A percentile compares a stretch with the other conserved stretches of the same genome.
Evolutionary conservation across 2,113 vertebrate genomes (phyloP).

Genomic region (Oxyura jamaicensis): DNA sequence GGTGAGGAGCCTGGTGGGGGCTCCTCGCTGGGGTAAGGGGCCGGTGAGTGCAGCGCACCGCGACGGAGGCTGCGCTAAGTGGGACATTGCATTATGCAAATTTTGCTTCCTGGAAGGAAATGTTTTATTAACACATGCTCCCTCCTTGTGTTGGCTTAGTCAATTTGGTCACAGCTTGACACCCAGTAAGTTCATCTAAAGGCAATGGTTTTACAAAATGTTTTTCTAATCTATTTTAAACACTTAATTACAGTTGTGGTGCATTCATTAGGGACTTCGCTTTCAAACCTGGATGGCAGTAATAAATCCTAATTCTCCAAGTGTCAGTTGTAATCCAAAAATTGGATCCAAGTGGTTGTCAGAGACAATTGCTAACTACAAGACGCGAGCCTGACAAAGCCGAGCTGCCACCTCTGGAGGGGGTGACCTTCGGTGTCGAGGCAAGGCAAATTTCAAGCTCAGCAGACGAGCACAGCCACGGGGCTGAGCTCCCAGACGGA

Average conservation of each 20-base stretch:
- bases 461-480: fast-evolving
- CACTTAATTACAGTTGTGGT: conserved; percentile 48
- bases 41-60: fast-evolving
- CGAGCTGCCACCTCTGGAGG: fast-evolving
- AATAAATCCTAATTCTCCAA: conserved; percentile 41
- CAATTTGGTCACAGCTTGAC: conserved; percentile 69
- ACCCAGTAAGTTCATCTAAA: conserved; percentile 43
- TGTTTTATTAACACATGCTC: conserved; percentile 35
- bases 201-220: conserved; percentile 45
- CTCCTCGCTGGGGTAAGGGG: fast-evolving
- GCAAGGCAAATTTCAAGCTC: neutral
- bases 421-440: fast-evolving
- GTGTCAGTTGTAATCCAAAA: neutral
- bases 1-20: fast-evolving
- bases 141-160: conserved; percentile 40
- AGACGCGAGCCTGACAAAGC: fast-evolving
- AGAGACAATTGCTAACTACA: neutral
- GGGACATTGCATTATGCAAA: conserved; percentile 37
- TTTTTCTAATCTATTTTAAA: conserved; percentile 65
- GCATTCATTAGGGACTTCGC: conserved; percentile 37
- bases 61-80: neutral
- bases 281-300: neutral
- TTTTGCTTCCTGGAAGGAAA: conserved; percentile 59
- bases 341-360: neutral
- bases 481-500: fast-evolving